Conservation (phyloP, 1,140 invertebrate genomes). For the Drosophila quadrilineata region DNA sequence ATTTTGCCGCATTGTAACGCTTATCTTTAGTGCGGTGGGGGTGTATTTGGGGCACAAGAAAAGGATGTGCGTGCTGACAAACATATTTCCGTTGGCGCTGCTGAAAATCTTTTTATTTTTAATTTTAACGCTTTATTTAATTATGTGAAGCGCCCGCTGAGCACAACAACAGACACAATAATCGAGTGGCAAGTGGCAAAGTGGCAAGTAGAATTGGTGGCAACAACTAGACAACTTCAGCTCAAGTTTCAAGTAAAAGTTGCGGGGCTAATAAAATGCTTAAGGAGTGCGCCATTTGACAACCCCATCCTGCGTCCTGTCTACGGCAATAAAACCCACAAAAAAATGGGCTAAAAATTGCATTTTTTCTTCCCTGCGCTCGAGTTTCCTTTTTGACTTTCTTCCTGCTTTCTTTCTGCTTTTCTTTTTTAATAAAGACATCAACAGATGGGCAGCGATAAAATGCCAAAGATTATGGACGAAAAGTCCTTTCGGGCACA, state of each 20-base stretch:
- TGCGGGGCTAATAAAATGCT: slow-evolving; percentile 73
- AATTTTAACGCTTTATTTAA: slow-evolving; percentile 81
- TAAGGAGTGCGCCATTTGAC: slow-evolving; percentile 47
- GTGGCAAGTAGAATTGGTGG: neutral
- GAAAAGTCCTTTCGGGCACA: slow-evolving; percentile 31
- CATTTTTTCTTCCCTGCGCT: slow-evolving; percentile 46
- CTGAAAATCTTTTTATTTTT: slow-evolving; percentile 75
- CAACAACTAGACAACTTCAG: slow-evolving; percentile 61
- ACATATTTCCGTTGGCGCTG: slow-evolving; percentile 28
- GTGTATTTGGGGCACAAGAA: neutral
- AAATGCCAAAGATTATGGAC: slow-evolving; percentile 80
- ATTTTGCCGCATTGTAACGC: slow-evolving; percentile 37
- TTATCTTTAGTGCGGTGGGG: slow-evolving; percentile 28
- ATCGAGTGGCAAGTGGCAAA: neutral
- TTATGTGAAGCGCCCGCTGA: slow-evolving; percentile 64
- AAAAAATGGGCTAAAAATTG: slow-evolving; percentile 77
- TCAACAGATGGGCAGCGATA: slow-evolving; percentile 72
- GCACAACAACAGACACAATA: slow-evolving; percentile 43
- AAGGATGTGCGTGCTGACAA: slow-evolving; percentile 28
- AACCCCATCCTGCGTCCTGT: too few species aligned
- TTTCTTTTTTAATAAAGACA: slow-evolving; percentile 77
- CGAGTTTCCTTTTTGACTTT: slow-evolving; percentile 28
- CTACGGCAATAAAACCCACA: slow-evolving; percentile 75
- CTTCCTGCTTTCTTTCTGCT: slow-evolving; percentile 3
- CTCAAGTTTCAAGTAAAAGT: slow-evolving; percentile 61